Evolutionary conservation across 2,113 vertebrate genomes (phyloP).

Genomic region (Geococcyx californianus): DNA sequence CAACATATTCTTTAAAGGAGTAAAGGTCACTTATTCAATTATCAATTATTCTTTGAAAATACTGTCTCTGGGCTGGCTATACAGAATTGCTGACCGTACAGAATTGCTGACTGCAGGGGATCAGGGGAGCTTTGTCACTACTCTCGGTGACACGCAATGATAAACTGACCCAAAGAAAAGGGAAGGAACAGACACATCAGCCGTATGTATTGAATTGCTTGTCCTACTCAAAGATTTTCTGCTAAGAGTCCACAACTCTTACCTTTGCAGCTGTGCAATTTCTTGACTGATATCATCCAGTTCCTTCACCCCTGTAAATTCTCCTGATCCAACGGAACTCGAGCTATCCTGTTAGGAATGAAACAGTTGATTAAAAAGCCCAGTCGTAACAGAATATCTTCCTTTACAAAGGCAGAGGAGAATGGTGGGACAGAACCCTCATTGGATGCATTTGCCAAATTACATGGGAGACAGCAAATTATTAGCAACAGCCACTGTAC

Average conservation of each 20-base stretch:
- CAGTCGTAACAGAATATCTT: neutral
- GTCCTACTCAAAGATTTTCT: neutral
- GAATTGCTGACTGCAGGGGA: neutral
- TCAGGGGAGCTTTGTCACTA: neutral
- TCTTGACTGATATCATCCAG: conserved; percentile 96
- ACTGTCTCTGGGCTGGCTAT: neutral
- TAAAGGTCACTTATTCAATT: neutral
- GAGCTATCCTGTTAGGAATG: conserved; percentile 85
- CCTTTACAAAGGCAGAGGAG: neutral
- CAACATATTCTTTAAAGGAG: neutral
- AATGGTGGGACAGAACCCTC: neutral
- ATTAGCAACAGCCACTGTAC: neutral
- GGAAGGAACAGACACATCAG: neutral
- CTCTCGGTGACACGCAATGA: neutral
- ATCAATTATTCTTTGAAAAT: neutral
- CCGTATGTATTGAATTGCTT: neutral
- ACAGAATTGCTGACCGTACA: neutral
- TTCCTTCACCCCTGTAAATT: conserved; percentile 95
- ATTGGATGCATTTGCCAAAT: neutral
- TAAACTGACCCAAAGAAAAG: neutral
- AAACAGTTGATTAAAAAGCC: neutral
- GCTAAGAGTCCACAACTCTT: neutral
- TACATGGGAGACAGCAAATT: neutral
- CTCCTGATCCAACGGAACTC: conserved; percentile 89
- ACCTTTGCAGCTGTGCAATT: conserved; percentile 95